These are phyloP conservation scores for Brachynemurus nebulosus DNA, from an alignment of 2,888 invertebrate species.

Conservation along the genomic window DNA sequence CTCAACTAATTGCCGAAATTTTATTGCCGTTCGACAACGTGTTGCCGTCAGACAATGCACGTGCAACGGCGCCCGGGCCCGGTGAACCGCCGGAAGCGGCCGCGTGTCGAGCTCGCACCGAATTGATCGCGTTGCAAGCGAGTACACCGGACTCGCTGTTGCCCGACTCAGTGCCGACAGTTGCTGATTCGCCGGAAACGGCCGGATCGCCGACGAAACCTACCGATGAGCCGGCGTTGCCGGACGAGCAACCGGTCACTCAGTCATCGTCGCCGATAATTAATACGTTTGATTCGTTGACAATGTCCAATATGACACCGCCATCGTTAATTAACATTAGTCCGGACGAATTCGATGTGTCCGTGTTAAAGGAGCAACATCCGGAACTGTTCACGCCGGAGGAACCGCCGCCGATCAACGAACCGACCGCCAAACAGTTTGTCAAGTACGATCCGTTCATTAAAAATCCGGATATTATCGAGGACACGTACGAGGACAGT, in stretches of 20 bases:
- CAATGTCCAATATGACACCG: not conserved
- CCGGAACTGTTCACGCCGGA: not conserved
- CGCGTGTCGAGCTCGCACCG: conserved; percentile 1
- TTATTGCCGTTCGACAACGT: no score
- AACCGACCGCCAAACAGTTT: not conserved
- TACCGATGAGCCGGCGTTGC: conserved; percentile 1
- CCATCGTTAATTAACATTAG: not conserved
- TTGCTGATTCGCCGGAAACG: not conserved
- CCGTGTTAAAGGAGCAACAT: not conserved
- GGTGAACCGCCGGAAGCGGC: not conserved
- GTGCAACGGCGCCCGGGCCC: not conserved
- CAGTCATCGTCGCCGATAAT: not conserved
- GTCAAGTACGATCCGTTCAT: conserved; percentile 3
- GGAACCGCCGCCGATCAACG: not conserved
- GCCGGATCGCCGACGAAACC: conserved; percentile 4
- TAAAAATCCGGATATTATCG: not conserved
- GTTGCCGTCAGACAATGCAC: no score
- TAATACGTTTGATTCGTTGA: not conserved
- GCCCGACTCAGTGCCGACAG: not conserved
- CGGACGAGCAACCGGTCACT: not conserved
- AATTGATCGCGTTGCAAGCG: conserved; percentile 2
- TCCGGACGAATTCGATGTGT: not conserved
- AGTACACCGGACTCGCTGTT: not conserved
- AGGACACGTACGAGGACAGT: not conserved
- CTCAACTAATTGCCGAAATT: not conserved